Percentiles rank a stretch among this genome's conserved stretches.
These are phyloP conservation scores for Phaethornis superciliosus DNA, from an alignment of 2,113 vertebrate species.

Conservation along the genomic window DNA sequence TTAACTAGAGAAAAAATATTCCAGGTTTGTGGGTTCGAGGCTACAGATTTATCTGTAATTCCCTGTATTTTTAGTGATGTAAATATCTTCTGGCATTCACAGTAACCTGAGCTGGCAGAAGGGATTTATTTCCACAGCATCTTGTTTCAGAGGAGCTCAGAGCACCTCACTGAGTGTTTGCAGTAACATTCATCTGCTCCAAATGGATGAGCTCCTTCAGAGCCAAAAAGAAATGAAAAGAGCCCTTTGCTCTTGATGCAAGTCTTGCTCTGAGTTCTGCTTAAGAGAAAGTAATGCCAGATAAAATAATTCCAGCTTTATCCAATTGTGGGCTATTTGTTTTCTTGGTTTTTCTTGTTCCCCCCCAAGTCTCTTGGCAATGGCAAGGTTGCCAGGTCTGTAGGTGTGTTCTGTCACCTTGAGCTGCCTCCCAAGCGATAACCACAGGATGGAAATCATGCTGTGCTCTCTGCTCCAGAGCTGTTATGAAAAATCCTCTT, in stretches of 20 bases:
- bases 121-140: conserved; percentile 29
- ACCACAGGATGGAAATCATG: background rate
- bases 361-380: background rate
- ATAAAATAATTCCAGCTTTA: background rate
- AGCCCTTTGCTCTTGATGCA: background rate
- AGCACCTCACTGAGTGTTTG: background rate
- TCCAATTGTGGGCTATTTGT: background rate
- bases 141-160: conserved; percentile 31
- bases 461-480: background rate
- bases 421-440: background rate
- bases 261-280: background rate
- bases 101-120: background rate
- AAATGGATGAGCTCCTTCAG: background rate
- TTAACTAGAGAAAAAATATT: background rate
- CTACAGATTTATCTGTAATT: background rate
- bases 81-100: background rate
- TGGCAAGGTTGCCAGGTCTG: conserved; percentile 1
- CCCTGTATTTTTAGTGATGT: background rate
- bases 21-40: background rate
- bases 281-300: background rate
- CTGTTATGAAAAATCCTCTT: background rate
- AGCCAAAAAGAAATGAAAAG: background rate
- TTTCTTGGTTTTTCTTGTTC: background rate
- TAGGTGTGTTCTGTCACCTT: background rate
- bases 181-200: background rate